phyloP scores from a whole-genome alignment of 2,888 invertebrate genomes.

The Strigamia crassipes region DNA sequence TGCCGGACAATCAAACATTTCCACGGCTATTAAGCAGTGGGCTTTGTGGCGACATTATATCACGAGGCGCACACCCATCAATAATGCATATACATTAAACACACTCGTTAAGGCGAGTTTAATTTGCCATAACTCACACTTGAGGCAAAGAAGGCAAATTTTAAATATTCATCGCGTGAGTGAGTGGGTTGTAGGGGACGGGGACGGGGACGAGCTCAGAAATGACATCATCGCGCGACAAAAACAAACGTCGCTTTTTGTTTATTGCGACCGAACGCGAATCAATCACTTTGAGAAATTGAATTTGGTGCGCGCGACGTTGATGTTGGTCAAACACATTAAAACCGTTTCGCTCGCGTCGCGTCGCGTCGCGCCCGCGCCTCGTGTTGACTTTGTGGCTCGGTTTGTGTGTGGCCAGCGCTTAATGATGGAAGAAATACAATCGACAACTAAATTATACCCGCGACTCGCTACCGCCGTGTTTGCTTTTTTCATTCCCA shows the following conservation, averaged over 20 bases:
- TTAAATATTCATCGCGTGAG: not conserved
- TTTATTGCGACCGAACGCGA: not conserved
- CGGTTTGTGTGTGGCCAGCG: not conserved
- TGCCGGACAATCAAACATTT: constrained; percentile 13
- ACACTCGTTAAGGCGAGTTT: constrained; percentile 31
- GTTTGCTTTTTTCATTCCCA: not conserved
- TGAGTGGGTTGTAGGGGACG: no score
- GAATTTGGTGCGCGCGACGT: not conserved
- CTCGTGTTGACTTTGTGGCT: not conserved
- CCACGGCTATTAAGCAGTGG: not conserved
- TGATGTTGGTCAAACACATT: constrained; percentile 23
- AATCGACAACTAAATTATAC: not conserved
- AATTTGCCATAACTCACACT: constrained; percentile 26
- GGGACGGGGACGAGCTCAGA: no score
- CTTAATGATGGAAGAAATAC: not conserved
- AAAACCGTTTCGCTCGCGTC: not conserved
- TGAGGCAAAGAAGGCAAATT: not conserved
- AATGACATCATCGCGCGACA: not conserved
- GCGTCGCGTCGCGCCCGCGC: not conserved
- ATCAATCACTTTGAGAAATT: constrained; percentile 17
- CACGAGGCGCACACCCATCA: constrained; percentile 20
- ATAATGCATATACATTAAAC: constrained; percentile 36
- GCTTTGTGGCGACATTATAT: constrained; percentile 23
- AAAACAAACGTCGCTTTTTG: not conserved
- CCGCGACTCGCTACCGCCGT: not conserved